phyloP scores from a whole-genome alignment of 2,888 invertebrate genomes.

The Pandemis cinnamomeana region DNA sequence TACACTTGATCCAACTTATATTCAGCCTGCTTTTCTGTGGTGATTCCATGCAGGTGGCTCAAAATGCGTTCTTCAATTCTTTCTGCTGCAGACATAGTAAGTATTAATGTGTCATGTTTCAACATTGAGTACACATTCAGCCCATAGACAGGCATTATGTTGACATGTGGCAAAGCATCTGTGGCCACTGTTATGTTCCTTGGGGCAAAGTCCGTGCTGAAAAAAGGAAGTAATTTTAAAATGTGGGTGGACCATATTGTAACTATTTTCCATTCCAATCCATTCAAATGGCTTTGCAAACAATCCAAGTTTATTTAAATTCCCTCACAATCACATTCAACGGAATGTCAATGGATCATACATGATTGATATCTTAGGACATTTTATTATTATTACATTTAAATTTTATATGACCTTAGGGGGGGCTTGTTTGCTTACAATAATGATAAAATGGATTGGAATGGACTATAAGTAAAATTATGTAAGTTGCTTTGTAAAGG shows the following conservation, averaged over 20 bases:
- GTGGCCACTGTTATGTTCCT: conserved; percentile 94
- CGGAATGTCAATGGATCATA: too few relatives aligned
- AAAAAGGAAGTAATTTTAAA: conserved; percentile 60
- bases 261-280: too few relatives aligned
- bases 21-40: conserved; percentile 72
- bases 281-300: too few relatives aligned
- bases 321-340: too few relatives aligned
- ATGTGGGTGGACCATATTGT: neutral
- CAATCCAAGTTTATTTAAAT: too few relatives aligned
- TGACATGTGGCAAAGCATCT: conserved; percentile 91
- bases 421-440: too few relatives aligned
- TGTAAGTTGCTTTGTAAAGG: too few relatives aligned
- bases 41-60: conserved; percentile 87
- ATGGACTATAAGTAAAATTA: too few relatives aligned
- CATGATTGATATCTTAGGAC: too few relatives aligned
- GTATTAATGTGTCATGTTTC: conserved; percentile 96
- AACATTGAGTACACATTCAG: conserved; percentile 98
- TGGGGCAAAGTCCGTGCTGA: conserved; percentile 93
- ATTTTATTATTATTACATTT: too few relatives aligned
- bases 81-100: conserved; percentile 93
- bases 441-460: too few relatives aligned
- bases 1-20: conserved; percentile 87
- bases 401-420: too few relatives aligned
- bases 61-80: conserved; percentile 92
- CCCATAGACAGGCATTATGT: conserved; percentile 97